Conservation (phyloP, 2,797 vertebrate species). For the Xiphorhynchus erythropygius region DNA sequence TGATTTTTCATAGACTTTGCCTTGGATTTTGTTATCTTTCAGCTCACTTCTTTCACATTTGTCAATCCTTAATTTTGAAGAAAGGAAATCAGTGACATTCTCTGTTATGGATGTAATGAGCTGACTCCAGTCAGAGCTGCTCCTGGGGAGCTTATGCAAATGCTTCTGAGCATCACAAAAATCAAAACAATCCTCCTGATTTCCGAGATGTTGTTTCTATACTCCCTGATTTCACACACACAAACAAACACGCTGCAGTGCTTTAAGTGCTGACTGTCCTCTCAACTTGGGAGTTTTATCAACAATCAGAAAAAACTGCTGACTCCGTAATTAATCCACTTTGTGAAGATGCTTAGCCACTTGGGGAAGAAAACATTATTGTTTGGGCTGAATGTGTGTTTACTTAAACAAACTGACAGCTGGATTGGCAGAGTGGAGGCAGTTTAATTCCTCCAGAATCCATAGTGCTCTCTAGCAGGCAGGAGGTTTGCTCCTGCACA, state of each 20-base stretch:
- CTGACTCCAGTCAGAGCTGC: background rate
- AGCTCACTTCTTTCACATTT: background rate
- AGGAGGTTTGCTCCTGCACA: background rate
- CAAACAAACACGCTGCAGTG: fast-evolving
- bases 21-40: background rate
- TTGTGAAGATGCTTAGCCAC: background rate
- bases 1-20: background rate
- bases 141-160: background rate
- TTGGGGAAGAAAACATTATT: background rate
- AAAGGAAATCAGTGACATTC: conserved; percentile 18
- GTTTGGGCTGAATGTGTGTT: background rate
- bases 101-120: background rate
- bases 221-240: background rate
- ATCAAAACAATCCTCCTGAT: background rate
- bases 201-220: background rate
- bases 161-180: background rate
- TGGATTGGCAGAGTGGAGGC: background rate
- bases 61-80: background rate
- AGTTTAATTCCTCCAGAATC: background rate
- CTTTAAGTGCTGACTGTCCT: background rate
- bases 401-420: background rate
- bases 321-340: background rate
- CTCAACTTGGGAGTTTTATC: background rate
- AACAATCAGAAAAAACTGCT: background rate
- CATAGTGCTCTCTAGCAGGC: background rate